Base-by-base conservation (phyloP, 2,888 invertebrate genomes). In the Drosophila subsilvestris region DNA sequence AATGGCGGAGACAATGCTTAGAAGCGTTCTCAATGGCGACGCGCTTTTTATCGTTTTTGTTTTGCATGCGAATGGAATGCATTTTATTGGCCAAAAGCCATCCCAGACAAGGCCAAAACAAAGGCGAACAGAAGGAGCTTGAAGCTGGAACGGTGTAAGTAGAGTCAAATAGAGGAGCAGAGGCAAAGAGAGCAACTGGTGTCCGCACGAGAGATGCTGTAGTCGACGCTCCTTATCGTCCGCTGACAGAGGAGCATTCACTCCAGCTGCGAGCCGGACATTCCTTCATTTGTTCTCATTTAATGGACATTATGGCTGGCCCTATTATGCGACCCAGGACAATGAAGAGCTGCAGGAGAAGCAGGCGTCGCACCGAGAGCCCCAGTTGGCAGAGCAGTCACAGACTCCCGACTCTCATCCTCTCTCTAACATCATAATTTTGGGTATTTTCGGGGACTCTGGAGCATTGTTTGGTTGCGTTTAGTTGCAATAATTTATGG, bases 251-350 rank as follows among this genome's bases (percentile, higher is more conserved):
- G 51, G 53, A 53, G 56, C 37, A 72, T 74, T 84, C 86, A 86
- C 87, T 86, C 86, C 8, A 45, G 22, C n/a, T 42, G 37, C 63
- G 80, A 82, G 85, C 85, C 79, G 79, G 44, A 78, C 82, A 76
- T 77, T 84, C 79, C 86, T 86, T 89, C 90, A 89, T 91, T 91
- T 91, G 91, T 91, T 91, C 86, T 89, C 91, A 85, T 87, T 90
- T 91, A 91, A 91, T 90, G 91, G 91, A 89, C 91, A 91, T 91
- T 90, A 91, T 89, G 89, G 75, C 58, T 83, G 62, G 67, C 82
- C 70, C 90, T 88, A 91, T 91, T 90, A 89, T 90, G 84, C 82
- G 85, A 75, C 63, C 70, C 29, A 50, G 76, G 70, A 89, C 89
- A 85, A 85, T 87, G 79, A 67, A 57, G 53, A 17, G 29, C 43